phyloP scores from a whole-genome alignment of 2,113 vertebrate genomes.

The Periophthalmus modestus region DNA sequence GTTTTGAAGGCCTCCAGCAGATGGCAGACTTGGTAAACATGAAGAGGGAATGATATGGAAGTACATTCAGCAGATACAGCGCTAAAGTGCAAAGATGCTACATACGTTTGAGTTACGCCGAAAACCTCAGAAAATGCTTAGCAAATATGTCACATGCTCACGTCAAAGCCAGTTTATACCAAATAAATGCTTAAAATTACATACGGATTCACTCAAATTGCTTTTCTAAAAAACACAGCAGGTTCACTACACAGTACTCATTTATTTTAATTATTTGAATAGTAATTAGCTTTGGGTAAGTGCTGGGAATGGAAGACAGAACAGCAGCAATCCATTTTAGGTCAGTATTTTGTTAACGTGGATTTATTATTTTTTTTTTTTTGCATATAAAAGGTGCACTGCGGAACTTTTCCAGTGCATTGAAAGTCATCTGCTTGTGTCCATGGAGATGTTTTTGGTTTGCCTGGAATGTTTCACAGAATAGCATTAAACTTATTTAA shows the following conservation, averaged over 20 bases:
- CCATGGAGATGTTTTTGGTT: background rate
- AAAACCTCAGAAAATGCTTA: background rate
- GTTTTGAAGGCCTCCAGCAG: background rate
- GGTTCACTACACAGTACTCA: background rate
- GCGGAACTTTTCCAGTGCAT: too few species aligned
- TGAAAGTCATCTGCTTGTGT: too few species aligned
- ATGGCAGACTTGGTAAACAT: slow-evolving; percentile 17
- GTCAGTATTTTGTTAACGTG: background rate
- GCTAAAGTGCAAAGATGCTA: slow-evolving; percentile 42
- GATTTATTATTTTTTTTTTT: background rate
- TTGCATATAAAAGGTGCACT: too few species aligned
- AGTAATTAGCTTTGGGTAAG: background rate
- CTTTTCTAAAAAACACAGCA: background rate
- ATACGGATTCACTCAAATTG: background rate
- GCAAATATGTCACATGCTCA: background rate
- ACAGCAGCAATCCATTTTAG: background rate
- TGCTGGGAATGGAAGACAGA: background rate
- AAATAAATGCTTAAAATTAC: background rate
- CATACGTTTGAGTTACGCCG: background rate
- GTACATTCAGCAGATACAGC: slow-evolving; percentile 51
- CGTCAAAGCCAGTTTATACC: background rate
- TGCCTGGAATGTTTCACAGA: background rate
- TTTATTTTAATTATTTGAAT: background rate
- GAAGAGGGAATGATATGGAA: slow-evolving; percentile 52
- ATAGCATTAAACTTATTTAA: background rate